Conservation (phyloP, 1,140 invertebrate species). For the Trichomalopsis sarcophagae region DNA sequence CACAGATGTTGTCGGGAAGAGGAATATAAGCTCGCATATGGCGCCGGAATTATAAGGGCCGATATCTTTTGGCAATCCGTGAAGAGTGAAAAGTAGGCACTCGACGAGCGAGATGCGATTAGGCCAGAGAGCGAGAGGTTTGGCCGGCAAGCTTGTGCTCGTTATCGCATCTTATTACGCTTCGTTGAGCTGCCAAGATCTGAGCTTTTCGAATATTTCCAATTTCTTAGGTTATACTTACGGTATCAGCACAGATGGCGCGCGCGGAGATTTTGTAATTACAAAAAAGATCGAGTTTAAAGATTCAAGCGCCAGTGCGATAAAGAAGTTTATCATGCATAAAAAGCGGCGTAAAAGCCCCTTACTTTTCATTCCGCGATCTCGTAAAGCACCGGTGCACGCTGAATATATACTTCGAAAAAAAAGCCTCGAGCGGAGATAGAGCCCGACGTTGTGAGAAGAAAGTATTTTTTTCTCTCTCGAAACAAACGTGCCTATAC, state of each 20-base stretch:
- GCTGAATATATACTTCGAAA: not conserved
- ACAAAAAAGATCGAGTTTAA: not conserved
- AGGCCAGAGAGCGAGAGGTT: not conserved
- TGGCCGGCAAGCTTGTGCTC: not conserved
- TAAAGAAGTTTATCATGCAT: too few relatives aligned
- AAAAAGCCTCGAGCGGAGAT: not conserved
- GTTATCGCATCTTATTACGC: not conserved
- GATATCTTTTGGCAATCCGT: not conserved
- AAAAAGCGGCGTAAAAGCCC: not conserved
- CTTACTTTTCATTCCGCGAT: not conserved
- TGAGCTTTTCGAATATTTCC: too few relatives aligned
- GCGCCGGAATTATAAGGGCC: not conserved
- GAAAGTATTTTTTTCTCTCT: not conserved
- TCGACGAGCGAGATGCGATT: not conserved
- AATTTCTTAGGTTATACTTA: too few relatives aligned
- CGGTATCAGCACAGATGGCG: too few relatives aligned
- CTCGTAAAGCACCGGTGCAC: not conserved
- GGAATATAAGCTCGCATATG: not conserved
- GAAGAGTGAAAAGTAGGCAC: not conserved
- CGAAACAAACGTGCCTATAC: too few relatives aligned
- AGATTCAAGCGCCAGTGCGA: not conserved
- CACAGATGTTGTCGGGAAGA: conserved; percentile 8
- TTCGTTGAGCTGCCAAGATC: not conserved
- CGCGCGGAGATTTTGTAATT: too few relatives aligned
- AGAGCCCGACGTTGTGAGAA: not conserved